These are phyloP conservation scores for Leptestheria dahalacensis DNA, from an alignment of 1,140 invertebrate species.

Conservation along the genomic window DNA sequence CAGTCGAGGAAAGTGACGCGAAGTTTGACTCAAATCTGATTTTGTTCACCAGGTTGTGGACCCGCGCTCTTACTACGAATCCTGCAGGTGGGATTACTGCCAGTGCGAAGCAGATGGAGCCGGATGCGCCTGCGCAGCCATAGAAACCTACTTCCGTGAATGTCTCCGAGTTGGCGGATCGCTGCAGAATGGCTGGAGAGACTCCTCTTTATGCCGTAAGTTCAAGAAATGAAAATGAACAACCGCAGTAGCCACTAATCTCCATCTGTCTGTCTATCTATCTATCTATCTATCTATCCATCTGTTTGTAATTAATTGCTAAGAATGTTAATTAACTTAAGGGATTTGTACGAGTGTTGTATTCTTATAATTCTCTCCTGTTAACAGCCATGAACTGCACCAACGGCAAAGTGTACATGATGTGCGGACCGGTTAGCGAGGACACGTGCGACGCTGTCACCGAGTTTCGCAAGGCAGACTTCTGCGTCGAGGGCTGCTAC, in stretches of 20 bases:
- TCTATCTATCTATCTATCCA: constrained; percentile 13
- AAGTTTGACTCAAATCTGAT: no score
- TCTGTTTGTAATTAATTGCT: constrained; percentile 9
- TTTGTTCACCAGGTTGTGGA: constrained; percentile 31
- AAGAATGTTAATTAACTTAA: no score
- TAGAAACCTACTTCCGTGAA: constrained; percentile 58
- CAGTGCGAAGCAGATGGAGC: constrained; percentile 37
- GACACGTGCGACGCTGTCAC: constrained; percentile 31
- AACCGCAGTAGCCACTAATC: constrained; percentile 1
- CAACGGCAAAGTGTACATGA: constrained; percentile 47
- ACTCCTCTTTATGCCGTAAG: constrained; percentile 58
- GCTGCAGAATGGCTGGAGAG: constrained; percentile 50
- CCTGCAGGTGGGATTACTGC: constrained; percentile 64
- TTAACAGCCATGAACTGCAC: constrained; percentile 49
- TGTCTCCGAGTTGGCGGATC: constrained; percentile 47
- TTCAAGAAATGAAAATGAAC: constrained; percentile 19
- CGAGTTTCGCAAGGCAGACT: constrained; percentile 23
- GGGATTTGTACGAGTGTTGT: no score
- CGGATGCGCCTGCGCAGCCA: constrained; percentile 52
- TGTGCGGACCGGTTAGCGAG: constrained; percentile 44
- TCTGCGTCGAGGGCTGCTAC: constrained; percentile 72
- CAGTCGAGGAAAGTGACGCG: no score
- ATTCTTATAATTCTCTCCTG: no score
- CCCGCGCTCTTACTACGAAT: constrained; percentile 31
- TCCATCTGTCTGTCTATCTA: constrained; percentile 8